phyloP scores from a whole-genome alignment of 2,113 vertebrate genomes.

The Protobothrops mucrosquamatus region DNA sequence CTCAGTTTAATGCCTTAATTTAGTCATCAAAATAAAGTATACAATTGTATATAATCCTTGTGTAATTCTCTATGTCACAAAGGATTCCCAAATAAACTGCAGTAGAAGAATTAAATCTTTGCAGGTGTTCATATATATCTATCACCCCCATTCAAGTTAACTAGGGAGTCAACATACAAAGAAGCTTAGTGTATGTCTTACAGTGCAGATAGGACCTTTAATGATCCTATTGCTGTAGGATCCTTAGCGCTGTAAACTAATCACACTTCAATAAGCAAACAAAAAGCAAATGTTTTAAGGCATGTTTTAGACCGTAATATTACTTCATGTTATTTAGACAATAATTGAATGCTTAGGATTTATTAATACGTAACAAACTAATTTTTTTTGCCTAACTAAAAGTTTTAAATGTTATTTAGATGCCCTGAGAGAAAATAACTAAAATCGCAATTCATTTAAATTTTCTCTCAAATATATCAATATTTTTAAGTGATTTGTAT shows the following conservation, averaged over 20 bases:
- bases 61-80: background rate
- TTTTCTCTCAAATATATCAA: background rate
- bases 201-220: background rate
- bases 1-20: background rate
- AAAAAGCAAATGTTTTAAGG: constrained; percentile 10
- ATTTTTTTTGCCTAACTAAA: background rate
- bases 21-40: background rate
- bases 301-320: background rate
- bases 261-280: background rate
- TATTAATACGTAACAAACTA: constrained; percentile 19
- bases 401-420: constrained; percentile 9
- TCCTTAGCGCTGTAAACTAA: background rate
- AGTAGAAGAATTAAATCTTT: background rate
- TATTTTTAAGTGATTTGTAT: constrained; percentile 18
- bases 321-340: constrained; percentile 1
- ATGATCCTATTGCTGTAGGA: background rate
- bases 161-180: background rate
- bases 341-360: constrained; percentile 20
- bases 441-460: background rate
- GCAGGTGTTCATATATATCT: background rate
- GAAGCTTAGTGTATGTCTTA: background rate
- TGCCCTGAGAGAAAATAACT: constrained; percentile 12
- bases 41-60: background rate
- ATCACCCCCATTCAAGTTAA: background rate
- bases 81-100: background rate